phyloP scores from a whole-genome alignment of 2,888 invertebrate species.

The Stenoptilia bipunctidactyla region DNA sequence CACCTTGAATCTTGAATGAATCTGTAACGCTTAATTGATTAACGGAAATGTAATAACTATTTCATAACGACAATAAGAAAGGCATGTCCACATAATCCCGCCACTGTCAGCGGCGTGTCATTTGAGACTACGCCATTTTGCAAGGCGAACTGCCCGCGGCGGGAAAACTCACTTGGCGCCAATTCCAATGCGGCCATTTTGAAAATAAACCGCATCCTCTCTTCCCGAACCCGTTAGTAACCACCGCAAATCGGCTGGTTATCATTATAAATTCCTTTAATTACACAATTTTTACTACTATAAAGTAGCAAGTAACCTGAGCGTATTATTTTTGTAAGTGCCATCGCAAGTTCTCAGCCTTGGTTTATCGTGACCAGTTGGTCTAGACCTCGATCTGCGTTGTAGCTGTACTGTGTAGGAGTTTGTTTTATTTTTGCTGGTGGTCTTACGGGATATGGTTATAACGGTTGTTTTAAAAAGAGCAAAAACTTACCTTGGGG shows the following conservation, averaged over 20 bases:
- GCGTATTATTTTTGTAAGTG: slow-evolving; percentile 36
- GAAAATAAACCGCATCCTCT: slow-evolving; percentile 30
- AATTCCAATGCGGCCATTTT: slow-evolving; percentile 50
- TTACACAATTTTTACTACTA: slow-evolving; percentile 56
- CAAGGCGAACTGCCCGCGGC: slow-evolving; percentile 64
- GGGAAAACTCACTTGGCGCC: slow-evolving; percentile 67
- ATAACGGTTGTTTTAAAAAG: slow-evolving; percentile 15
- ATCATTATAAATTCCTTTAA: slow-evolving; percentile 60
- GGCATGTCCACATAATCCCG: slow-evolving; percentile 38
- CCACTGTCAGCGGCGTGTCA: slow-evolving; percentile 45
- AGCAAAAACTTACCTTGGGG: slow-evolving; percentile 59
- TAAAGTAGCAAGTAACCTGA: slow-evolving; percentile 11
- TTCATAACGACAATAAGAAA: neutral
- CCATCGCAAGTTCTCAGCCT: slow-evolving; percentile 41
- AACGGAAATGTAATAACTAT: too few relatives aligned
- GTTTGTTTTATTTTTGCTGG: slow-evolving; percentile 3
- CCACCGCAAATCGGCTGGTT: slow-evolving; percentile 31
- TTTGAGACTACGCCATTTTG: slow-evolving; percentile 63
- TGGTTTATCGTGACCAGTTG: slow-evolving; percentile 30
- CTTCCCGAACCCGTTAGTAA: slow-evolving; percentile 13
- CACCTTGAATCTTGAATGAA: too few relatives aligned
- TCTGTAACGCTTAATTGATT: too few relatives aligned
- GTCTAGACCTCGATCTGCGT: slow-evolving; percentile 10
- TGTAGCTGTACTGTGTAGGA: neutral
- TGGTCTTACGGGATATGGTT: neutral